Percentiles rank a stretch among this genome's conserved stretches.
Evolutionary conservation across 2,888 invertebrate species (phyloP).

Genomic region (Hyposoter dolosus): DNA sequence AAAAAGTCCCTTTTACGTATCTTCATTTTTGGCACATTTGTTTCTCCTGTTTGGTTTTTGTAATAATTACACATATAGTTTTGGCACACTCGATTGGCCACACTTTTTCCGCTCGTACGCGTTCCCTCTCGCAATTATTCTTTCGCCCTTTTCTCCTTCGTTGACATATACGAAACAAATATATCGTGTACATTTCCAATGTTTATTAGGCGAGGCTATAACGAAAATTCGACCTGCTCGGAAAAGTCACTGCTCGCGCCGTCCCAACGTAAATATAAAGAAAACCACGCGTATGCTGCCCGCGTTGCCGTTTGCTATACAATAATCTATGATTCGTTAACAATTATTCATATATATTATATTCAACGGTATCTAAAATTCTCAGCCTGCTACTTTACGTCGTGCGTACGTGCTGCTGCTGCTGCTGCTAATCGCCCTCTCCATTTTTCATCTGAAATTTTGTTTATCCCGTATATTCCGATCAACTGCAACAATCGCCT

Average conservation of each 20-base stretch:
- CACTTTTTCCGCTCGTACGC: not conserved
- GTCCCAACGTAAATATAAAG: conserved; percentile 40
- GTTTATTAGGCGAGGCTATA: conserved; percentile 50
- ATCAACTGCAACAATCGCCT: too few relatives aligned
- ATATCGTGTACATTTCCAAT: not conserved
- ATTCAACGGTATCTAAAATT: conserved; percentile 70
- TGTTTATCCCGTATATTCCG: not conserved
- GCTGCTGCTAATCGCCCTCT: not conserved
- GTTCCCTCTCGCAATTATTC: not conserved
- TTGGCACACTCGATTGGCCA: conserved; percentile 10
- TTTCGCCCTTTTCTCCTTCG: not conserved
- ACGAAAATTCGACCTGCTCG: conserved; percentile 65
- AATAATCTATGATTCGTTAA: conserved; percentile 73
- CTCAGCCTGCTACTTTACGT: conserved; percentile 52
- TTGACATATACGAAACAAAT: not conserved
- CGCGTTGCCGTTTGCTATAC: conserved; percentile 42
- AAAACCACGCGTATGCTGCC: conserved; percentile 66
- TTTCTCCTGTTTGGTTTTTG: not conserved
- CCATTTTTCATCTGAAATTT: conserved; percentile 6
- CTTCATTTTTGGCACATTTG: conserved; percentile 32
- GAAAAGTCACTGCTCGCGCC: conserved; percentile 25
- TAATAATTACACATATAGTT: not conserved
- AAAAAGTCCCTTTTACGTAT: conserved; percentile 23
- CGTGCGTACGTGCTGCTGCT: not conserved
- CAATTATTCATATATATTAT: conserved; percentile 70